Base-by-base conservation (phyloP, 53 echinoderm and acorn worm species). In the Patiria pectinifera region DNA sequence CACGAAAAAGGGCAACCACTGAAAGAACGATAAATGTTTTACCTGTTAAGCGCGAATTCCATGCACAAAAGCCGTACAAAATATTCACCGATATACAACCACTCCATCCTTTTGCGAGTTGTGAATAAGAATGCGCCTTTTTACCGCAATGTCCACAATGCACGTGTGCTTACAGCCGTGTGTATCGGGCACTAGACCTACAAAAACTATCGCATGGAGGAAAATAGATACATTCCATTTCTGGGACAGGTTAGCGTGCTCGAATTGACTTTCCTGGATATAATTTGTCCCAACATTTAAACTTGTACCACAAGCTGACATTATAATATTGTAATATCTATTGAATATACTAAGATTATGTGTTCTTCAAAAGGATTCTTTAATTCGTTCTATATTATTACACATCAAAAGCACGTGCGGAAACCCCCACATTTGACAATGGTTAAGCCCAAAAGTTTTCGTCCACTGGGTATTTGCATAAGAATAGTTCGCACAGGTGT, bases 391-490 rank as follows among this genome's bases (percentile, higher is more conserved):
- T 35, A 35, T 53, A 53, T 53, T 53, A 8, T 53, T 53, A 6
- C 5, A 69, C 14, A 69, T 18, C 69, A 11, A 69, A 69, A 69
- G 3, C 13, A 24, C 3, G 11, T 23, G 9, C 11, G 7, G 19
- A 35, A 1, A 63, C 9, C 35, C 85, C 85, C 45, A 25, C 46
- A 43, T 18, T 66, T 85, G 13, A 10, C 62, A 85, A 44, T 85
- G 85, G 85, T 85, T 13, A 14, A 19, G 45, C 46, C 85, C 46
- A 35, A 69, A 85, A 85, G 85, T 85, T 85, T 84, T 85, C 85
- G 35, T 59, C 69, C 21, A 44, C 43, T 59, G 59, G 47, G 66
- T 16, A 63, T 43, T 60, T 62, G 84, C 62, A 62, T 43, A 66
- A 44, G 15, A 85, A 83, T 83, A 44, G 85, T 69, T 62, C 45